Conservation (phyloP, 2,888 invertebrate species). For the Andrena dorsata region DNA sequence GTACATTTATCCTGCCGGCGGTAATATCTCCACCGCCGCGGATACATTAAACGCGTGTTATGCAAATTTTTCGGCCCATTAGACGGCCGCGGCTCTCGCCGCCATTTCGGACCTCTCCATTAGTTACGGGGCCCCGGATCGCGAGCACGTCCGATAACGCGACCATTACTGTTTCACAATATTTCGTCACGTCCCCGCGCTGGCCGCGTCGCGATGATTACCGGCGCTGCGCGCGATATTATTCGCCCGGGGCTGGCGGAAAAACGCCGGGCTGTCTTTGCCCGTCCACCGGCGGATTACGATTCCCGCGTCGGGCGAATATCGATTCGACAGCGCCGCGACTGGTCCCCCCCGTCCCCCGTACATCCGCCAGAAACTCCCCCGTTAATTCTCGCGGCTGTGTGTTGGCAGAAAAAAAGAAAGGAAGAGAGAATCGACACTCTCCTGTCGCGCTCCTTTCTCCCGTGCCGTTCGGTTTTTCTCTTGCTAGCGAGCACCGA, state of each 20-base stretch:
- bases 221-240: not conserved
- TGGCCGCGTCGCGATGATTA: conserved; percentile 21
- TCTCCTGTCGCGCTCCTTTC: not conserved
- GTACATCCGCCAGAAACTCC: conserved; percentile 19
- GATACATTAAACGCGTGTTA: conserved; percentile 55
- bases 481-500: not conserved
- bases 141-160: conserved; percentile 43
- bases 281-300: not conserved
- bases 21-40: conserved; percentile 34
- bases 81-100: conserved; percentile 46
- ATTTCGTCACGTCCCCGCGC: conserved; percentile 34
- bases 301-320: not conserved
- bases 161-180: conserved; percentile 35
- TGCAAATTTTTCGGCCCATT: conserved; percentile 64
- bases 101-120: conserved; percentile 57
- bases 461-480: not conserved
- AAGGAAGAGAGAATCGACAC: not conserved
- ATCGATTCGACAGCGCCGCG: conserved; percentile 17
- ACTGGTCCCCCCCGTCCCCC: not conserved
- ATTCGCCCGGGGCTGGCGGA: not conserved
- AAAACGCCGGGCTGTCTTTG: not conserved
- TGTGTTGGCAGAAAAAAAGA: conserved; percentile 12
- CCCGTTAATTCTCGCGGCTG: conserved; percentile 46
- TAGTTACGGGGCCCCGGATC: conserved; percentile 41
- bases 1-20: not conserved